Base-by-base conservation (phyloP, 2,888 invertebrate species). In the Griposia aprilina region DNA sequence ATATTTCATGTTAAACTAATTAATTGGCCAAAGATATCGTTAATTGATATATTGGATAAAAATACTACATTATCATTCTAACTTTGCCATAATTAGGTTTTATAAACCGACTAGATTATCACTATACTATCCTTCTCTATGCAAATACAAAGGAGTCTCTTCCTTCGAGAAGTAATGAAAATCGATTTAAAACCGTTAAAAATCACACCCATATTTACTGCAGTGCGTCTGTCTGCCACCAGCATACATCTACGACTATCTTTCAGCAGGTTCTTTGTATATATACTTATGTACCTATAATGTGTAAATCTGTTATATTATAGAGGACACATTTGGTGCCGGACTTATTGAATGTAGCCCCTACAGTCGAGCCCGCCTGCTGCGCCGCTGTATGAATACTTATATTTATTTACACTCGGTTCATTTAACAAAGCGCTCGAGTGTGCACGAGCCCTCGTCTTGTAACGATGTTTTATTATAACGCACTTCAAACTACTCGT, bases 371-470 rank as follows among this genome's bases (percentile, higher is more conserved):
- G 91, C 89, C 92, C 94, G 88, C 96, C 95, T 90, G 96, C 95
- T 94, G 96, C 78, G 95, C 89, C 87, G 83, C 91, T 93, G 92
- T 94, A 94, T 94, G 94, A 94, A 93, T 94, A 94, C 95, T 95
- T 94, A 95, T 96, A 96, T 97, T 97, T 97, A 97, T 97, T 97
- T 96, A 96, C 96, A 95, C 93, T 94, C 94, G 95, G 93, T 96
- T 96, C 97, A 95, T 97, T 97, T 95, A 96, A 96, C 95, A 93
- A 93, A 92, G 92, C 93, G 93, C 93, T 93, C 90, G 95, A 95
- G 94, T 94, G 93, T 93, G 88, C 92, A 92, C 91, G 89, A 93
- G 91, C 92, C 93, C 93, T 92, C 91, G 82, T 89, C 90, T 90
- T 90, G 87, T 90, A 92, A 91, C 90, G 88, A 90, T 90, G 90